Evolutionary conservation across 2,888 invertebrate species (phyloP).

Genomic region (Rotaria macrura): DNA sequence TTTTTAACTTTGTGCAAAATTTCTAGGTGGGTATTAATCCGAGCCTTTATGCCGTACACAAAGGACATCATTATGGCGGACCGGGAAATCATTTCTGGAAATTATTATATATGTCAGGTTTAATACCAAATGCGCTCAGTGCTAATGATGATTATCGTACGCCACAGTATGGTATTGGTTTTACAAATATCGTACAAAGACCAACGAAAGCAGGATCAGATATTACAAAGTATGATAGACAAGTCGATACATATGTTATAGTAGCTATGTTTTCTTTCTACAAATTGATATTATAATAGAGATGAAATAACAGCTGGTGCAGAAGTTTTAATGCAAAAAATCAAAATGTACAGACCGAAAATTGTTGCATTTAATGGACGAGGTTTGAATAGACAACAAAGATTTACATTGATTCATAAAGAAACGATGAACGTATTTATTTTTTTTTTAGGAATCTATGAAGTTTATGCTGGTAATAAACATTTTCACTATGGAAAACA

Average conservation of each 20-base stretch:
- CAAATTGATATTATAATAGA: constrained; percentile 39
- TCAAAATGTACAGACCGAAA: constrained; percentile 81
- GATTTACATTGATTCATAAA: neutral
- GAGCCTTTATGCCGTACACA: constrained; percentile 87
- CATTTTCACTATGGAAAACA: constrained; percentile 92
- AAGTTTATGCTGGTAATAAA: constrained; percentile 90
- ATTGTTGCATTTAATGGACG: constrained; percentile 97
- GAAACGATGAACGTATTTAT: neutral
- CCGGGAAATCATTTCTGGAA: constrained; percentile 99
- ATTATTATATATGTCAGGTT: constrained; percentile 81
- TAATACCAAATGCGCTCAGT: constrained; percentile 85
- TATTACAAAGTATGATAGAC: constrained; percentile 57
- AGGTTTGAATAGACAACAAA: constrained; percentile 50
- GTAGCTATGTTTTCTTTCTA: neutral
- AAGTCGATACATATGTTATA: no score
- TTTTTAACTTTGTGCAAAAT: no score
- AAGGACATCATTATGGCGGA: constrained; percentile 95
- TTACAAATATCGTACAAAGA: constrained; percentile 90
- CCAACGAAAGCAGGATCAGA: constrained; percentile 92
- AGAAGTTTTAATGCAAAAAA: constrained; percentile 73
- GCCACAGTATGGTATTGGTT: constrained; percentile 83
- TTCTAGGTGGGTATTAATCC: constrained; percentile 92
- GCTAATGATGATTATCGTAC: constrained; percentile 89
- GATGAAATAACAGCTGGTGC: constrained; percentile 57
- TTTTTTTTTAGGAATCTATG: constrained; percentile 62